A percentile compares a stretch with the other conserved stretches of the same genome.
phyloP scores from a whole-genome alignment of 2,888 invertebrate species.

The Eueremaeus valkanovi region DNA sequence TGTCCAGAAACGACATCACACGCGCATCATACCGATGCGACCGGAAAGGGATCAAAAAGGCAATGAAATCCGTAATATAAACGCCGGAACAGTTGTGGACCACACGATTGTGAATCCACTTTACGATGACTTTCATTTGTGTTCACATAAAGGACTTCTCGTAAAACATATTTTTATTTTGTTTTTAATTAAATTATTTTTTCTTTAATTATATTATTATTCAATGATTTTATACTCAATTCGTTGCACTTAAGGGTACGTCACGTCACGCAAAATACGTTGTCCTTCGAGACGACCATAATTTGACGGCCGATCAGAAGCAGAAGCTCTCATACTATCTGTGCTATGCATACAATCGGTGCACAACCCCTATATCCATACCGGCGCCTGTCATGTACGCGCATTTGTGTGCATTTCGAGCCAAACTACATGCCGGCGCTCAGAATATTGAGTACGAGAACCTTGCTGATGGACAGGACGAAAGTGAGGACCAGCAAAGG shows the following conservation, averaged over 20 bases:
- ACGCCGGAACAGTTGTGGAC: constrained; percentile 81
- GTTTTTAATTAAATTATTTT: not conserved
- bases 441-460: not conserved
- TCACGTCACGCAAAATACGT: constrained; percentile 46
- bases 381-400: constrained; percentile 51
- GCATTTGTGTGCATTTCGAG: constrained; percentile 46
- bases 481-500: not conserved
- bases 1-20: constrained; percentile 95
- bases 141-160: constrained; percentile 60
- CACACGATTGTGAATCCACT: constrained; percentile 76
- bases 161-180: constrained; percentile 46
- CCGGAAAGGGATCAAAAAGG: constrained; percentile 49
- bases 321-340: constrained; percentile 47
- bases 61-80: constrained; percentile 55
- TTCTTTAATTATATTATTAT: not conserved
- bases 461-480: not conserved
- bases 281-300: constrained; percentile 47
- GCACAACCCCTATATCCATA: constrained; percentile 49
- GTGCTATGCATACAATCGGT: constrained; percentile 49
- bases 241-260: constrained; percentile 52
- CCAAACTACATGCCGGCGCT: constrained; percentile 39
- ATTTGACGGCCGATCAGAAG: constrained; percentile 45
- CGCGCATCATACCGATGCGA: constrained; percentile 57
- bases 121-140: constrained; percentile 82
- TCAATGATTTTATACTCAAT: not conserved